phyloP scores from a whole-genome alignment of 1,140 invertebrate species.

The Drosophila truncata region DNA sequence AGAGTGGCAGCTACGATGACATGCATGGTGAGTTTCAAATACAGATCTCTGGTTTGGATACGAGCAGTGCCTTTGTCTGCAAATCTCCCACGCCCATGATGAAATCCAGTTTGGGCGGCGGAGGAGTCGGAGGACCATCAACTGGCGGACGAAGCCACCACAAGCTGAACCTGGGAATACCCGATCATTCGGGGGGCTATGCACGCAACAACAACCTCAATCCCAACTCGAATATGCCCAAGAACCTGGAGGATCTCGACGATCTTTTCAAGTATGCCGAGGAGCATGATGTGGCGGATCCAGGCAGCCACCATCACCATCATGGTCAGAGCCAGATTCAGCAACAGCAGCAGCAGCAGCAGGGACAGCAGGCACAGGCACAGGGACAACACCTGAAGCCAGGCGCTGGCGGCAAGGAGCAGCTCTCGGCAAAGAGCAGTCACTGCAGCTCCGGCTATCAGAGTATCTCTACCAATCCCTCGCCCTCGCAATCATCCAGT shows the following conservation, averaged over 20 bases:
- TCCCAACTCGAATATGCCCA: constrained; percentile 85
- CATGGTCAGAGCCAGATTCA: constrained; percentile 51
- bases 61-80: constrained; percentile 87
- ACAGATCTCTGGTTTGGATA: constrained; percentile 86
- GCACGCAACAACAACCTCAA: constrained; percentile 69
- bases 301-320: constrained; percentile 23
- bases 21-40: constrained; percentile 78
- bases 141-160: constrained; percentile 47
- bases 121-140: background rate
- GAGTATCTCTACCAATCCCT: constrained; percentile 91
- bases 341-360: constrained; percentile 49
- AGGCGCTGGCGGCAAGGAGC: constrained; percentile 85
- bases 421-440: constrained; percentile 88
- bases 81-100: constrained; percentile 87
- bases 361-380: constrained; percentile 32
- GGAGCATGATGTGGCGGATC: constrained; percentile 87
- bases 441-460: constrained; percentile 95
- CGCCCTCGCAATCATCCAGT: constrained; percentile 94
- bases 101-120: constrained; percentile 44
- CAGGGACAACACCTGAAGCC: constrained; percentile 60
- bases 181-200: constrained; percentile 82
- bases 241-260: constrained; percentile 90
- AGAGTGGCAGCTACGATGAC: constrained; percentile 80
- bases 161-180: constrained; percentile 82
- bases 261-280: constrained; percentile 90